Percentiles rank a stretch among this genome's conserved stretches.
Evolutionary conservation across 1,140 invertebrate genomes (phyloP).

Genomic region (Cyphomyrmex costatus): DNA sequence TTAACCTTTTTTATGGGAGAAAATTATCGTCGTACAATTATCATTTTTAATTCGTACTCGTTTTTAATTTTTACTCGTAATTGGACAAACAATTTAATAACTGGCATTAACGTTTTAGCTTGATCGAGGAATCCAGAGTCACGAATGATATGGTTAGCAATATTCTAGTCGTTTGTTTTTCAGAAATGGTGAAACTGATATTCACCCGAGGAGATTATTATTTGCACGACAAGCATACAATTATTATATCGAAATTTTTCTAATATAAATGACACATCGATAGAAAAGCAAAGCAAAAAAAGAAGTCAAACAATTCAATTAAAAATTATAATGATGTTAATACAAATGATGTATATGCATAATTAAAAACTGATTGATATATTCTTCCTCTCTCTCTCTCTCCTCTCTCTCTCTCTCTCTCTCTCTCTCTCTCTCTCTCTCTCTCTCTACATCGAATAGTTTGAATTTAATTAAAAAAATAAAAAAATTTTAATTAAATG

Average conservation of each 20-base stretch:
- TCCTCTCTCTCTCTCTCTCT: no score
- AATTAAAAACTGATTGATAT: constrained; percentile 11
- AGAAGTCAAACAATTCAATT: constrained; percentile 10
- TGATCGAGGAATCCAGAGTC: neutral
- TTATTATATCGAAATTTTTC: constrained; percentile 17
- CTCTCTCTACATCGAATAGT: neutral
- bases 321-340: constrained; percentile 15
- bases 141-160: constrained; percentile 6
- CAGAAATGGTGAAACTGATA: neutral
- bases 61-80: neutral
- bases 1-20: neutral
- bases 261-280: neutral
- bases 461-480: neutral
- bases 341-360: neutral
- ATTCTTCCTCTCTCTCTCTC: no score
- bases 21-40: neutral
- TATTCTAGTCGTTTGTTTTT: constrained; percentile 9
- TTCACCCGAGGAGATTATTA: constrained; percentile 14
- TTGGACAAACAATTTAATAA: neutral
- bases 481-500: neutral
- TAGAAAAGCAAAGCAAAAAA: neutral
- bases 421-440: no score
- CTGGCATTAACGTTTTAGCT: neutral
- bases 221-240: neutral
- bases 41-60: neutral